phyloP scores from a whole-genome alignment of 1,140 invertebrate genomes.

The Subanguina moxae region DNA sequence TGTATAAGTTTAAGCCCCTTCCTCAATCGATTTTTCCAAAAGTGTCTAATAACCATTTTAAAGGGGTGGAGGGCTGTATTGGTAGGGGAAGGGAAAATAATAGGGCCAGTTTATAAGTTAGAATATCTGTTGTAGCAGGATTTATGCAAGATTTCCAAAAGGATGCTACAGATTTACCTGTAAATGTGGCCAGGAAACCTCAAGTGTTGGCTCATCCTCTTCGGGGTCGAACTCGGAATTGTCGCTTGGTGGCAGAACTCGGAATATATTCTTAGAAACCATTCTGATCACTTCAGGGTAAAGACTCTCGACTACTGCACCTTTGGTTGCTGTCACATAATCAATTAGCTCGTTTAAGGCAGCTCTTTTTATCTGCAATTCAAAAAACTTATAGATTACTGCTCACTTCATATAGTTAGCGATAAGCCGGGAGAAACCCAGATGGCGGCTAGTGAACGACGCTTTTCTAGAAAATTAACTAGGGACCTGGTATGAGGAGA shows the following conservation, averaged over 20 bases:
- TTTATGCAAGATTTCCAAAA: not conserved
- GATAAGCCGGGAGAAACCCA: too few species aligned
- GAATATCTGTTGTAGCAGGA: slow-evolving; percentile 10
- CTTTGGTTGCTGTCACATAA: slow-evolving; percentile 58
- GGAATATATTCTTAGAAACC: slow-evolving; percentile 59
- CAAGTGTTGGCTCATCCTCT: slow-evolving; percentile 58
- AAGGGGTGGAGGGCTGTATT: too few species aligned
- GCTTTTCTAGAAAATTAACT: too few species aligned
- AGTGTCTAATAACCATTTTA: too few species aligned
- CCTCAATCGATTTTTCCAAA: too few species aligned
- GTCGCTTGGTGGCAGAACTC: slow-evolving; percentile 56
- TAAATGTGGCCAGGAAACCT: slow-evolving; percentile 58
- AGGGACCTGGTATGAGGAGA: too few species aligned
- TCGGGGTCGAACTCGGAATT: slow-evolving; percentile 59
- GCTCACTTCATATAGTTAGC: too few species aligned
- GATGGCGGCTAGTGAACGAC: too few species aligned
- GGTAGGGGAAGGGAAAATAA: too few species aligned
- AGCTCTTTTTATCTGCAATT: slow-evolving; percentile 59
- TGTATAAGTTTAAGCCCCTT: too few species aligned
- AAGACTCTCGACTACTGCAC: slow-evolving; percentile 55
- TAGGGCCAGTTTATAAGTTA: not conserved
- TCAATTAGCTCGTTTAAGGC: slow-evolving; percentile 61
- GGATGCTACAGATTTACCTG: too few species aligned
- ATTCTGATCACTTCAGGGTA: slow-evolving; percentile 61
- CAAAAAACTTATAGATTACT: too few species aligned